Conservation (phyloP, 2,888 invertebrate genomes). For the Neoscelio sp. region DNA sequence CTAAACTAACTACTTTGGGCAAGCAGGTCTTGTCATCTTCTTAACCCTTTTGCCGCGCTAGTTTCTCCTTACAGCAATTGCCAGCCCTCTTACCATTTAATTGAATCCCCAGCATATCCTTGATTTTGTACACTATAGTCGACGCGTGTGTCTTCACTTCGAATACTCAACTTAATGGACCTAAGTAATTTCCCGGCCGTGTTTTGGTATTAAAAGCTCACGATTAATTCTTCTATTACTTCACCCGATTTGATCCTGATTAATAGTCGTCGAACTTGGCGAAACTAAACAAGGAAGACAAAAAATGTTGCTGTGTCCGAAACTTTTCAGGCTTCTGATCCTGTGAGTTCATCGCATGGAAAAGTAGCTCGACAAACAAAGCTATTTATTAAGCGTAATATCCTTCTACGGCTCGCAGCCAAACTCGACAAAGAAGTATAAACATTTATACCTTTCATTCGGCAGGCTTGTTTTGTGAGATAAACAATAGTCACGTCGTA, state of each 20-base stretch:
- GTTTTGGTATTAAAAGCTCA: no score
- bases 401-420: conserved; percentile 53
- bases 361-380: conserved; percentile 74
- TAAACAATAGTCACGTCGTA: conserved; percentile 47
- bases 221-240: conserved; percentile 14
- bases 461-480: conserved; percentile 55
- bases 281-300: conserved; percentile 35
- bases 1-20: conserved; percentile 80
- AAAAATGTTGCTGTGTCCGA: conserved; percentile 25
- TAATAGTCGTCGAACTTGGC: conserved; percentile 38
- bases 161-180: conserved; percentile 1
- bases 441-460: conserved; percentile 62
- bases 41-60: conserved; percentile 72
- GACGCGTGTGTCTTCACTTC: no score
- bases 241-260: conserved; percentile 48
- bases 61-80: conserved; percentile 70
- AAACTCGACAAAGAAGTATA: conserved; percentile 65
- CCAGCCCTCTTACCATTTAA: conserved; percentile 37
- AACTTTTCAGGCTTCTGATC: conserved; percentile 39
- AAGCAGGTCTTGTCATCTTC: conserved; percentile 72
- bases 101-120: conserved; percentile 49
- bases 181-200: no score
- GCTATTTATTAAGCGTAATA: conserved; percentile 77
- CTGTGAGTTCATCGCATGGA: conserved; percentile 59
- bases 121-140: no score